phyloP scores from a whole-genome alignment of 2,888 invertebrate genomes.

The Dicyrtoma fusca region DNA sequence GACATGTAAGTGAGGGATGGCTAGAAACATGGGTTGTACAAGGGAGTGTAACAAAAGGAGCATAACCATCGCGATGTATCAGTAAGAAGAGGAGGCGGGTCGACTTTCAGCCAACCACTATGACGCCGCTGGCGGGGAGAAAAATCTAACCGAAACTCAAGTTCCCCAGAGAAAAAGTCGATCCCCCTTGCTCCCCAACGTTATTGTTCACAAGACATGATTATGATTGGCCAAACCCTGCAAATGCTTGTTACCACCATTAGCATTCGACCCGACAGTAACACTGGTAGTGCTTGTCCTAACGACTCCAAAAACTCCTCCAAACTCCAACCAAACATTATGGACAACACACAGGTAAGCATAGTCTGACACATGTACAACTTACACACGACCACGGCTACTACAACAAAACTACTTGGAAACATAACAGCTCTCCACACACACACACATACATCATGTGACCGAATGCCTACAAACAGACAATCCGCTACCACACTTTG shows the following conservation, averaged over 20 bases:
- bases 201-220: constrained; percentile 57
- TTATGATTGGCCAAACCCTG: constrained; percentile 57
- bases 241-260: constrained; percentile 57
- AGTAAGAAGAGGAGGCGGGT: constrained; percentile 49
- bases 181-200: constrained; percentile 46
- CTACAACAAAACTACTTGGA: constrained; percentile 16
- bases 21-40: constrained; percentile 55
- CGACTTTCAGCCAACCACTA: constrained; percentile 51
- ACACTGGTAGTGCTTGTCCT: constrained; percentile 53
- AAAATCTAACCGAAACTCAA: constrained; percentile 46
- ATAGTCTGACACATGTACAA: constrained; percentile 37
- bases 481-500: constrained; percentile 18
- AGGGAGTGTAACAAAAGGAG: constrained; percentile 56
- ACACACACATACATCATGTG: constrained; percentile 29
- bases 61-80: constrained; percentile 55
- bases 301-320: constrained; percentile 46
- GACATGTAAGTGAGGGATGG: constrained; percentile 56
- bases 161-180: constrained; percentile 50
- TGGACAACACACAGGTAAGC: constrained; percentile 47
- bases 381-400: constrained; percentile 16
- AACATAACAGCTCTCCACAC: constrained; percentile 10
- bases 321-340: constrained; percentile 44
- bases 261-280: constrained; percentile 55
- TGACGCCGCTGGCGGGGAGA: constrained; percentile 53
- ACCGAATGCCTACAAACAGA: constrained; percentile 25